Evolutionary conservation across 2,797 vertebrate species (phyloP).

Genomic region (Anolis apletophallus): DNA sequence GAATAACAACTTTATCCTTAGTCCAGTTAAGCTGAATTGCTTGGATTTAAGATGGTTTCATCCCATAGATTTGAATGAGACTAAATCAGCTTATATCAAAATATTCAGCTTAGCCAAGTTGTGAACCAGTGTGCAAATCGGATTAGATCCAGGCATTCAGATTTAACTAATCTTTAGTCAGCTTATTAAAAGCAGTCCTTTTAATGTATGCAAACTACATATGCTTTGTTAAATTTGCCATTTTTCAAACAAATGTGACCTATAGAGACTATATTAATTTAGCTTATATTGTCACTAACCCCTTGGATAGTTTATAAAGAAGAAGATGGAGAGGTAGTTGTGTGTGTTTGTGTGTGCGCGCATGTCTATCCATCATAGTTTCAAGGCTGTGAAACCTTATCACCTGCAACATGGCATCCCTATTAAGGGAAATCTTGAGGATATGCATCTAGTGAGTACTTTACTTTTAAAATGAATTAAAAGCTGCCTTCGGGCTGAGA

Average conservation of each 20-base stretch:
- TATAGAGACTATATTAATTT: background rate
- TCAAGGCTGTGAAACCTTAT: no score
- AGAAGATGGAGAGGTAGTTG: background rate
- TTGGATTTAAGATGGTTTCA: conserved; percentile 22
- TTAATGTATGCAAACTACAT: background rate
- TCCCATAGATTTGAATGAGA: conserved; percentile 2
- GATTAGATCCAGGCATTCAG: conserved; percentile 16
- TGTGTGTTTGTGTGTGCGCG: background rate
- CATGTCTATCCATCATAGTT: no score
- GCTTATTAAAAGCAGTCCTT: conserved; percentile 7
- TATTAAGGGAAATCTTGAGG: no score
- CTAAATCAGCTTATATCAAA: conserved; percentile 29
- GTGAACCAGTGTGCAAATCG: conserved; percentile 6
- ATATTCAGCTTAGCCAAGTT: background rate
- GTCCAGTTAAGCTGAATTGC: conserved; percentile 19
- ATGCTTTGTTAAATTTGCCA: background rate
- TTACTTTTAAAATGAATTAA: no score
- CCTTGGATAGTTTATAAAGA: background rate
- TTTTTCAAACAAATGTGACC: background rate
- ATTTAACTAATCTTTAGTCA: conserved; percentile 32
- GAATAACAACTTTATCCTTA: conserved; percentile 15
- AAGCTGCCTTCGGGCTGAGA: no score
- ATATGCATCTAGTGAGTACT: no score
- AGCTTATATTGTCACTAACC: conserved; percentile 17
- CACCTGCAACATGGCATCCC: no score